These are phyloP conservation scores for Sinocyclocheilus rhinocerous DNA, from an alignment of 2,113 vertebrate species.

Conservation along the genomic window DNA sequence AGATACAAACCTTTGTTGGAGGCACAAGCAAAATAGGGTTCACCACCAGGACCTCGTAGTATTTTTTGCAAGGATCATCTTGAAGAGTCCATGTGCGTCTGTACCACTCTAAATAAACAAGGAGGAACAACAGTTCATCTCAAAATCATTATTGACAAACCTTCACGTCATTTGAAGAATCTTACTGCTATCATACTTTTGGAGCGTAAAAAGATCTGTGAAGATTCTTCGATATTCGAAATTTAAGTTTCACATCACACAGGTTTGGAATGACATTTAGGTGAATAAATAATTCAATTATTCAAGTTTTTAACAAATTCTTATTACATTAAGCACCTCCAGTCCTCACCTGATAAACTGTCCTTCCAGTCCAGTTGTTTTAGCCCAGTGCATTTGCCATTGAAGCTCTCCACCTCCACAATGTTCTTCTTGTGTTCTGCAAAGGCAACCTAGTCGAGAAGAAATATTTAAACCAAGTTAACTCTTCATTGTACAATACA, in stretches of 20 bases:
- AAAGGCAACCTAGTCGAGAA: slow-evolving; percentile 79
- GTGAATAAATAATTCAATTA: background rate
- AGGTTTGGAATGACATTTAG: background rate
- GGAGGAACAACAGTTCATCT: background rate
- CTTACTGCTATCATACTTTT: background rate
- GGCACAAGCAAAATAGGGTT: slow-evolving; percentile 88
- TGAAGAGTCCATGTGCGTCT: slow-evolving; percentile 82
- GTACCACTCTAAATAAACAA: slow-evolving; percentile 78
- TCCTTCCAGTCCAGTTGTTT: slow-evolving; percentile 83
- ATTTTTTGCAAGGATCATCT: slow-evolving; percentile 89
- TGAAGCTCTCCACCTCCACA: slow-evolving; percentile 77
- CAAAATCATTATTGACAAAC: background rate
- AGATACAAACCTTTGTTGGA: slow-evolving; percentile 84
- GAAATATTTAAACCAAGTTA: background rate
- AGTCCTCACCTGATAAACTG: slow-evolving; percentile 77
- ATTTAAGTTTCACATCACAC: background rate
- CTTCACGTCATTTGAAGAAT: background rate
- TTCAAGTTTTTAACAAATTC: background rate
- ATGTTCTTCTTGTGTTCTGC: slow-evolving; percentile 87
- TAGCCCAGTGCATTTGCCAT: slow-evolving; percentile 73
- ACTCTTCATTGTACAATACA: background rate
- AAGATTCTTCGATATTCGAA: background rate
- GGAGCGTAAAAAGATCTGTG: background rate
- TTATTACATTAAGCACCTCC: slow-evolving; percentile 35
- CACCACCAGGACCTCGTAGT: slow-evolving; percentile 87